These are phyloP conservation scores for Panthera leo DNA, from an alignment of 2,113 vertebrate genomes.

Conservation along the genomic window DNA sequence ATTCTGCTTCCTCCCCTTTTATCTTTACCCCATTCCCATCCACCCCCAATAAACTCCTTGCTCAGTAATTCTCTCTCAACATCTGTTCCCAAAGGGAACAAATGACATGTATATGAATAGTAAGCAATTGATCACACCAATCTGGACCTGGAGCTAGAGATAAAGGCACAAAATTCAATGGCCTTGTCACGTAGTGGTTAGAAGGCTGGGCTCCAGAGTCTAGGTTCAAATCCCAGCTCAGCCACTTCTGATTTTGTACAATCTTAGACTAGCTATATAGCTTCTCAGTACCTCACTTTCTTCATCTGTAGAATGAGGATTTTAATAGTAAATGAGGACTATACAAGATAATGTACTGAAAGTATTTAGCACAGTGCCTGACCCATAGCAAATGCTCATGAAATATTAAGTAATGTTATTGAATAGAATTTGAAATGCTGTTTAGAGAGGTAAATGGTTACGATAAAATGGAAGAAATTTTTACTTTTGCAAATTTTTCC, in stretches of 20 bases:
- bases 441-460: background rate
- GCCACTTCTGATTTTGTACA: background rate
- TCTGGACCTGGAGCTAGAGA: background rate
- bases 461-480: slow-evolving; percentile 2
- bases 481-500: background rate
- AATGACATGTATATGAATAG: background rate
- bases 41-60: background rate
- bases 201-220: background rate
- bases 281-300: background rate
- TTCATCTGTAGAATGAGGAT: background rate
- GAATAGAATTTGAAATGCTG: background rate
- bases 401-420: background rate
- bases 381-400: background rate
- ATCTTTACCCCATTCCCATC: background rate
- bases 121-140: background rate
- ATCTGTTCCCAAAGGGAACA: background rate
- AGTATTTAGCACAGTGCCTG: background rate
- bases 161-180: background rate
- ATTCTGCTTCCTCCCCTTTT: background rate
- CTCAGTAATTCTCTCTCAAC: background rate
- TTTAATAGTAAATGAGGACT: background rate
- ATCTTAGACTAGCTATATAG: background rate
- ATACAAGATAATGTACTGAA: background rate
- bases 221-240: background rate
- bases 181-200: background rate